Percentiles rank a stretch among this genome's conserved stretches.
These are phyloP conservation scores for Desmophyllum pertusum DNA, from an alignment of 92 coral and sea anemone species.

Conservation along the genomic window DNA sequence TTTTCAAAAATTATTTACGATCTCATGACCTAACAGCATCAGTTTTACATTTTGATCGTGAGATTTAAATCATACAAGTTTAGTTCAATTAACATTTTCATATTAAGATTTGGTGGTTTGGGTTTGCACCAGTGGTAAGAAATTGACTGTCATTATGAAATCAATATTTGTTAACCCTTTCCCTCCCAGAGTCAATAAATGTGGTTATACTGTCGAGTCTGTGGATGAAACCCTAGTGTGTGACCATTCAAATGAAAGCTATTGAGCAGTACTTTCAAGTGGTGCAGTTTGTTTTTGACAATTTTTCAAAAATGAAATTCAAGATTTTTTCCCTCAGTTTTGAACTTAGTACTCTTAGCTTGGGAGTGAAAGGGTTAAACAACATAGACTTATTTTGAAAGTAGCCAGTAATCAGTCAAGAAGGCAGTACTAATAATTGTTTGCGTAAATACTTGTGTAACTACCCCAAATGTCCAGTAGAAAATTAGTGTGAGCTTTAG, in stretches of 20 bases:
- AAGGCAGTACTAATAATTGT: not conserved
- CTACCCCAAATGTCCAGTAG: not conserved
- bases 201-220: no score
- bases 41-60: not conserved
- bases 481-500: not conserved
- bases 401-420: conserved; percentile 4
- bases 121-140: conserved; percentile 6
- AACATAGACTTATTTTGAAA: not conserved
- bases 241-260: no score
- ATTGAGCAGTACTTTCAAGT: no score
- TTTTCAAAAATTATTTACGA: not conserved
- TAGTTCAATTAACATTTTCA: not conserved
- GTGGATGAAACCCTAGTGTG: no score
- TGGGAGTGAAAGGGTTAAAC: no score
- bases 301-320: no score
- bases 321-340: no score
- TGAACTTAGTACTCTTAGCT: no score
- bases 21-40: not conserved
- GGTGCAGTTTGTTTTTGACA: no score
- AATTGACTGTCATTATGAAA: not conserved
- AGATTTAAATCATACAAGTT: not conserved
- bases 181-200: no score
- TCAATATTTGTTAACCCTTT: not conserved
- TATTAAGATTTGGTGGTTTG: not conserved
- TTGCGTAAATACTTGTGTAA: not conserved